Conservation (phyloP, 2,888 invertebrate species). For the Chorisops tibialis region DNA sequence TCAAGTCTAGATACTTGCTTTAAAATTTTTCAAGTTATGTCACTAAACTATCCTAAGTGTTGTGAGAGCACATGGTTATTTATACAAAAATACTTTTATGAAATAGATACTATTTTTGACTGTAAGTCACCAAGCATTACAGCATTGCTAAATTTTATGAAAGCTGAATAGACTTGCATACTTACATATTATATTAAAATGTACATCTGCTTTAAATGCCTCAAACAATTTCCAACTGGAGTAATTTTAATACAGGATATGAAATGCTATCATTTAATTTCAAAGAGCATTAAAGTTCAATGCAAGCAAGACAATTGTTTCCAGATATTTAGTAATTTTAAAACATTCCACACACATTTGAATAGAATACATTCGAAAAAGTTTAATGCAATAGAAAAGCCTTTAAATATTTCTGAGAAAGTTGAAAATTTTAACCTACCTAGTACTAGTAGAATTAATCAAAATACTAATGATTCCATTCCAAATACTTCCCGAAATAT, state of each 20-base stretch:
- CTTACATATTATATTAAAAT: not conserved
- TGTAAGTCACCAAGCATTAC: not conserved
- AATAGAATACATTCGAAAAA: slow-evolving; percentile 12
- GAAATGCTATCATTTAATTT: slow-evolving; percentile 21
- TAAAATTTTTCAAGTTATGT: slow-evolving; percentile 19
- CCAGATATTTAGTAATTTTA: slow-evolving; percentile 25
- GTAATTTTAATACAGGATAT: slow-evolving; percentile 11
- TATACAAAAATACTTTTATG: slow-evolving; percentile 18
- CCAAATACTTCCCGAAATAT: too few species aligned
- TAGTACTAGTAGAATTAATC: too few species aligned
- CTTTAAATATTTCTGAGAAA: not conserved
- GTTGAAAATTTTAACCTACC: not conserved
- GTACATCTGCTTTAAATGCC: not conserved
- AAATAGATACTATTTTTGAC: slow-evolving; percentile 17
- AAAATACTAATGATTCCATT: not conserved
- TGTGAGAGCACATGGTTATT: slow-evolving; percentile 12
- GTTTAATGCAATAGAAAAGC: not conserved
- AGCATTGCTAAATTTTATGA: not conserved
- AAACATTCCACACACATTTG: slow-evolving; percentile 17
- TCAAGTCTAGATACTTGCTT: slow-evolving; percentile 17
- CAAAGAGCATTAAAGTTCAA: not conserved
- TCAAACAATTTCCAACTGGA: not conserved
- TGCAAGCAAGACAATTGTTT: slow-evolving; percentile 27
- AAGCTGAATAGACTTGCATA: not conserved
- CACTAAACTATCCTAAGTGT: slow-evolving; percentile 12